Evolutionary conservation across 2,888 invertebrate species (phyloP), one percentile per base, ranked within the genome.

Genomic region (Aporophyla nigra): DNA sequence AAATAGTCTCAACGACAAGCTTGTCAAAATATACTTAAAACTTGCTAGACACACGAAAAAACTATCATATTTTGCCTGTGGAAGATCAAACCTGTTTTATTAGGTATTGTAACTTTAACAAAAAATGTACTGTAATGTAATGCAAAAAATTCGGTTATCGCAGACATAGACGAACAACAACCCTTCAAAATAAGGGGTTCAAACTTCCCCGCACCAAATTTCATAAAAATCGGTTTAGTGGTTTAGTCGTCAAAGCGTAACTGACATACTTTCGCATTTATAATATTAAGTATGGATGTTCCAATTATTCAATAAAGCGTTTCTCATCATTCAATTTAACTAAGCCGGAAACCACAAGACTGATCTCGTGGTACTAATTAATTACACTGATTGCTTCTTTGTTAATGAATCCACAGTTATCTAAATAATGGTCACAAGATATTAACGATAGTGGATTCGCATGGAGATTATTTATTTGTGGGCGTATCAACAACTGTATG

Each of bases 301-400:
- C 4, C 33, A 73, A 77, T 49, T 27, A n/a, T 43, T 63, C 12
- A 46, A 21, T 53, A 33, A 19, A 62, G 5, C n/a, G 0, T 21
- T 51, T n/a, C 7, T n/a, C 0, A 21, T 51, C 12, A 56, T 51
- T 63, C 51, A 58, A 33, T 63, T 63, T 14, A 24, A 51, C 53
- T 54, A 49, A 53, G 7, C 3, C 21, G 19, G 21, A 56, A 78
- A 51, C 71, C 63, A 33, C 63, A 63, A 78, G 56, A 78, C 24
- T 46, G 62, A 71, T 78, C 56, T 63, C 43, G 78, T 71, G 78
- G 63, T 56, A 24, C 7, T 63, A 63, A 78, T 71, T 78, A 78
- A 71, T 77, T 56, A 58, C 21, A 33, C 27, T 33, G 21, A 71
- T 71, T 71, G 71, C 51, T 71, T 33, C 9, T 51, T 63, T 56